phyloP scores from a whole-genome alignment of 1,140 invertebrate genomes.

The Alviniconcha marisindica region DNA sequence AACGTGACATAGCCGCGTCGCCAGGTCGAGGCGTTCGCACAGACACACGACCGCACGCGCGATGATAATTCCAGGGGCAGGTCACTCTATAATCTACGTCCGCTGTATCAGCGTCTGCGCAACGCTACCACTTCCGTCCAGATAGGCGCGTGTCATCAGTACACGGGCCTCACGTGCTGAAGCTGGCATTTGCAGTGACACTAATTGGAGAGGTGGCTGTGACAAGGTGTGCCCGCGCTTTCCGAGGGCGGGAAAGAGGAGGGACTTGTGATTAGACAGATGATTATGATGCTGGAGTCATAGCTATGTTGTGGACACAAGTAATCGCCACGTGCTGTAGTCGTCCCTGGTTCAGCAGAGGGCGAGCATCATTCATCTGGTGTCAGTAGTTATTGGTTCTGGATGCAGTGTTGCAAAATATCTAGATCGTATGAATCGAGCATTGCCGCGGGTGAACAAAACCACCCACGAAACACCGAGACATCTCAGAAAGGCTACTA shows the following conservation, averaged over 20 bases:
- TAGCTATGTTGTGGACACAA: constrained; percentile 4
- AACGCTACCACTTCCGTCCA: neutral
- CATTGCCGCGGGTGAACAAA: no score
- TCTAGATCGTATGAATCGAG: no score
- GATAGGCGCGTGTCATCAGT: constrained; percentile 7
- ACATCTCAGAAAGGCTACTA: no score
- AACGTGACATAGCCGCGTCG: neutral
- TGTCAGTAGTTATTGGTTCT: no score
- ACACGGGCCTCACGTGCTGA: neutral
- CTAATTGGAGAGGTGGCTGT: constrained; percentile 2
- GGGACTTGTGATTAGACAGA: neutral
- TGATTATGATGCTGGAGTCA: neutral
- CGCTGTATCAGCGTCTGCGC: constrained; percentile 3
- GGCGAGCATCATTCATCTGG: no score
- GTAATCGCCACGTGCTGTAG: no score
- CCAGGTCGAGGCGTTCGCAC: neutral
- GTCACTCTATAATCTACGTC: neutral
- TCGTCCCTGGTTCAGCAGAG: no score
- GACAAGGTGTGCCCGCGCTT: neutral
- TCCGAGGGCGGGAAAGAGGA: constrained; percentile 12
- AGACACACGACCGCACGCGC: constrained; percentile 28
- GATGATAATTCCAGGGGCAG: neutral
- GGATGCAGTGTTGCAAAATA: no score
- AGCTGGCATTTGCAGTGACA: constrained; percentile 24
- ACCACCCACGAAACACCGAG: no score